Base-by-base conservation (phyloP, 2,113 vertebrate genomes). In the Mystacornis crossleyi region DNA sequence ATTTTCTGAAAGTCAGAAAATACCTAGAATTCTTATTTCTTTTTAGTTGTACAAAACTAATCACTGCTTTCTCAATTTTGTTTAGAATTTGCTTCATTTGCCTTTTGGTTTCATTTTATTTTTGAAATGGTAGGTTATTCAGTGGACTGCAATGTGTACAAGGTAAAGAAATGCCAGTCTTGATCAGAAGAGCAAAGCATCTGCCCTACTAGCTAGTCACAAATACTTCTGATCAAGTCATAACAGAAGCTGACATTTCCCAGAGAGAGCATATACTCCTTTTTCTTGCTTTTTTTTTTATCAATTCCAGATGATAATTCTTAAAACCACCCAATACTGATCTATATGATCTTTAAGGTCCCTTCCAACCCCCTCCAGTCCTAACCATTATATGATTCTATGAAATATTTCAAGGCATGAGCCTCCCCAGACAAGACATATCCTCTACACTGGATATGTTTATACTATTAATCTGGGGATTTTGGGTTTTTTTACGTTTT, bases 31-130 rank as follows among this genome's bases (percentile, higher is more conserved):
- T 31, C 14, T 34, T 58, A 31, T 36, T 86, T 66, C 9, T 53
- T 79, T 34, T 71, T 10, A 54, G 9, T 50, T 72, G 17, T 50
- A 25, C 3, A 4, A 71, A 54, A 62, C 13, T 40, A 51, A 38
- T 31, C 7, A 10, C 14, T 8, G 16, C 20, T 69, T 77, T 29
- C 34, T 12, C 72, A 36, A n/a, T 36, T 67, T 62, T 58, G 40
- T 61, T 86, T 15, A 73, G 33, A 25, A 70, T 18, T n/a, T 66
- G 5, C 4, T 38, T 29, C 10, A 25, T 43, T 80, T 80, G 14
- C 29, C 2, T 0, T 0, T 66, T 18, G 20, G 5, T 48, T 69
- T 75, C 0, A 26, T 48, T 81, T 79, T 45, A 10, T 24, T 80
- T 87, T 78, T 82, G 8, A 61, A 85, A 78, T 17, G 3, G 6